phyloP scores from a whole-genome alignment of 2,113 vertebrate species.

The Osmerus eperlanus region DNA sequence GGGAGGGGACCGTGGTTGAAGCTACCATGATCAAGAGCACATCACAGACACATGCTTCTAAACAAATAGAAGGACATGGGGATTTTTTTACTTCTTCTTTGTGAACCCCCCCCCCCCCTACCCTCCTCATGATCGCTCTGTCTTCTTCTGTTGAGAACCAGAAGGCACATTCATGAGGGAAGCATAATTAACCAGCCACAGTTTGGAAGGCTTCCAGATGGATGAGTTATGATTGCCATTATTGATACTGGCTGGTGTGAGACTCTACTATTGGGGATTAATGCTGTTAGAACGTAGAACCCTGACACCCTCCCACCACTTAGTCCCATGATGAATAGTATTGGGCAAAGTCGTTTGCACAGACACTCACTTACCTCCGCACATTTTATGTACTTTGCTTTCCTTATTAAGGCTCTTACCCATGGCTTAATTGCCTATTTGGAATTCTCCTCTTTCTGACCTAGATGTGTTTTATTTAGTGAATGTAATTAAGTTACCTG shows the following conservation, averaged over 20 bases:
- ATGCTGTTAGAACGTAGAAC: slow-evolving; percentile 73
- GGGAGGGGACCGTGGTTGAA: slow-evolving; percentile 9
- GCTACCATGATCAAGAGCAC: slow-evolving; percentile 48
- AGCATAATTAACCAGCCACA: slow-evolving; percentile 67
- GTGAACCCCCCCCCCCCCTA: background rate
- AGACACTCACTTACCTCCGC: slow-evolving; percentile 69
- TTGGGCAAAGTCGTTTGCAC: slow-evolving; percentile 68
- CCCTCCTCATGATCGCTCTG: background rate
- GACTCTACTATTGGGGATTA: slow-evolving; percentile 68
- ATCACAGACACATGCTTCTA: slow-evolving; percentile 33
- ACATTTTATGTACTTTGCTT: slow-evolving; percentile 70
- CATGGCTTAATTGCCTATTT: slow-evolving; percentile 74
- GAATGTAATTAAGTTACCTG: slow-evolving; percentile 75
- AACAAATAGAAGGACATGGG: slow-evolving; percentile 36
- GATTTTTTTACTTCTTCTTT: slow-evolving; percentile 27
- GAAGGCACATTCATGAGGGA: slow-evolving; percentile 71
- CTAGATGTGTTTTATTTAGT: slow-evolving; percentile 75
- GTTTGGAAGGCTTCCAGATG: slow-evolving; percentile 68
- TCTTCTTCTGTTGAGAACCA: slow-evolving; percentile 49
- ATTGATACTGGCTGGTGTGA: slow-evolving; percentile 73
- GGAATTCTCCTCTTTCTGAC: slow-evolving; percentile 73
- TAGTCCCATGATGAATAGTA: slow-evolving; percentile 72
- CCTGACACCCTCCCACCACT: slow-evolving; percentile 70
- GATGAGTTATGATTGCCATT: slow-evolving; percentile 73
- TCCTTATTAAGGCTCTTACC: slow-evolving; percentile 72